These are phyloP conservation scores for Diglossa cyanea DNA, from an alignment of 2,797 vertebrate species.

Conservation along the genomic window DNA sequence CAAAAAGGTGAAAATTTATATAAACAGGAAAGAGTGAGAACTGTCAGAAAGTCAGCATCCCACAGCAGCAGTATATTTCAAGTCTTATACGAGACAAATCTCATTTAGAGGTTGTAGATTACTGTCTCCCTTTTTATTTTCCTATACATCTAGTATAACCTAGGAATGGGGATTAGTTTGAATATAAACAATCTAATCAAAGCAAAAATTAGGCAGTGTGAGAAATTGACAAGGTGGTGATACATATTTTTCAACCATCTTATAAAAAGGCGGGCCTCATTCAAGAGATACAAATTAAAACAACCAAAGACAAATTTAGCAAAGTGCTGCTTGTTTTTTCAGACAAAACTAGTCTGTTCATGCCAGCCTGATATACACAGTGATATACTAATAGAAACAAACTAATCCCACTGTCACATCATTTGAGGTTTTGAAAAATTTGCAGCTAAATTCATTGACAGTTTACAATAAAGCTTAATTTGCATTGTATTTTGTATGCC, in stretches of 20 bases:
- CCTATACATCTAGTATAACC: background rate
- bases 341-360: background rate
- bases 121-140: background rate
- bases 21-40: background rate
- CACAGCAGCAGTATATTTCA: background rate
- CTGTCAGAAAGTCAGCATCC: background rate
- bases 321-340: background rate
- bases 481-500: background rate
- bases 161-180: background rate
- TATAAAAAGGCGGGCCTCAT: background rate
- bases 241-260: background rate
- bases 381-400: background rate
- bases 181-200: background rate
- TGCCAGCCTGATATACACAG: background rate
- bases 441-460: background rate
- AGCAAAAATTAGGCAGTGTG: background rate
- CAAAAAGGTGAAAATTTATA: background rate
- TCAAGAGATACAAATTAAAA: background rate
- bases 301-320: background rate
- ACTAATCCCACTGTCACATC: background rate
- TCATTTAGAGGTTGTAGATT: background rate
- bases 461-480: background rate
- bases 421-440: background rate
- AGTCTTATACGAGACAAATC: background rate
- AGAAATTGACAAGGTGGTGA: background rate